Evolutionary conservation across 2,797 vertebrate genomes (phyloP), one percentile per base, ranked within the genome.

Genomic region (Karalla daura): DNA sequence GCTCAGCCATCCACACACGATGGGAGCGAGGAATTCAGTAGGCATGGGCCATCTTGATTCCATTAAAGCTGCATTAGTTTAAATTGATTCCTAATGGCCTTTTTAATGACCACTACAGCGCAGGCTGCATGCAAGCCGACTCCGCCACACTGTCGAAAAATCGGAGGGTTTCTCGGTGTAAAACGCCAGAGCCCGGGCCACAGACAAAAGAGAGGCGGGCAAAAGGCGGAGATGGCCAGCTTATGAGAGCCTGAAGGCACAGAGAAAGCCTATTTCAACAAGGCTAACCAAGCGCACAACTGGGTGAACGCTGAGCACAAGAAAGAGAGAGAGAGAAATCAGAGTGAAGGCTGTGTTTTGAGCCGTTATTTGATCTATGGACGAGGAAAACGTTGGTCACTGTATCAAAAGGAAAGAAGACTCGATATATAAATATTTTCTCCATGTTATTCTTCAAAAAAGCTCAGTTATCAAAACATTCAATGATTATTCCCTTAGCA

Each of bases 81-180:
- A 78, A 92, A 91, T 85, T 84, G 82, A 87, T 88, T 90, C 77
- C 83, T 92, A 92, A 92, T 89, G 81, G 83, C 23, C 67, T 76
- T 69, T 88, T 89, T 92, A 87, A 89, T 82, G 84, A 76, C 80
- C 74, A 43, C 25, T 61, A 71, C 63, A 69, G 73, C 79, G 63
- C 63, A 41, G 63, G 77, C 70, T 63, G 67, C 54, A 63, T 70
- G 74, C 47, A n/a, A n/a, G 52, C 64, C 20, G 37, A 56, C 55
- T 65, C 56, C 50, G 15, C 71, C 58, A 37, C 51, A 63, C 59
- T 23, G 58, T 54, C 40, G 27, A 24, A 49, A 71, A 65, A 74
- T 17, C 67, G 37, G 13, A 39, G 44, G 60, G 47, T 59, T 60
- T 73, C 32, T 61, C 36, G 44, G 45, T 43, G 15, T 64, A 30